A percentile compares a stretch with the other conserved stretches of the same genome.
Conservation (phyloP, 2,888 invertebrate genomes). For the Ophion costatus region DNA sequence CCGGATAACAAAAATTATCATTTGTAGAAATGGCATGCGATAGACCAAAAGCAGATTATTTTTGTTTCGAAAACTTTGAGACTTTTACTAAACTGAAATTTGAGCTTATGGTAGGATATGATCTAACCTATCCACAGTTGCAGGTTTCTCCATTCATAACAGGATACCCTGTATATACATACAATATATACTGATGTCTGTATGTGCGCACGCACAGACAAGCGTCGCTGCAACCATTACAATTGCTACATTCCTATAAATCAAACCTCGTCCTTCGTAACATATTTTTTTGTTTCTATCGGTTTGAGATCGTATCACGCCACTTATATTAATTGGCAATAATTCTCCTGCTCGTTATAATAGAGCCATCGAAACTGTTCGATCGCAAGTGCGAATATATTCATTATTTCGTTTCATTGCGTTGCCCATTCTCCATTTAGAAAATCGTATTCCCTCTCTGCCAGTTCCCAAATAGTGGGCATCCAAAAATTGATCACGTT, state of each 20-base stretch:
- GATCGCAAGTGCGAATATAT: neutral
- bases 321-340: conserved; percentile 53
- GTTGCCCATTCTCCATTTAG: neutral
- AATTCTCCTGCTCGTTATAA: conserved; percentile 22
- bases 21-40: too few relatives aligned
- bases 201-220: neutral
- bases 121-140: too few relatives aligned
- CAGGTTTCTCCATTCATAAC: too few relatives aligned
- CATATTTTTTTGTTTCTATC: conserved; percentile 24
- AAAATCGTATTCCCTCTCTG: neutral
- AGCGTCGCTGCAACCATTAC: neutral
- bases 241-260: neutral
- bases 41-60: too few relatives aligned
- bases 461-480: too few relatives aligned
- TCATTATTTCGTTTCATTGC: neutral
- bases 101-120: too few relatives aligned
- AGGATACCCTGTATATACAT: too few relatives aligned
- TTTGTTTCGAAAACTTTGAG: too few relatives aligned
- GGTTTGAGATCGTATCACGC: neutral
- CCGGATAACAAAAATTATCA: too few relatives aligned
- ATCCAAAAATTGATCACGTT: neutral
- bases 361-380: conserved; percentile 7
- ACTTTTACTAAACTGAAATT: too few relatives aligned
- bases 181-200: too few relatives aligned
- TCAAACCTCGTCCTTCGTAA: conserved; percentile 12